A percentile compares a stretch with the other conserved stretches of the same genome.
Evolutionary conservation across 30 jellyfish, hydroid and myxozoan species (phyloP).

Genomic region (Pelagia noctiluca): DNA sequence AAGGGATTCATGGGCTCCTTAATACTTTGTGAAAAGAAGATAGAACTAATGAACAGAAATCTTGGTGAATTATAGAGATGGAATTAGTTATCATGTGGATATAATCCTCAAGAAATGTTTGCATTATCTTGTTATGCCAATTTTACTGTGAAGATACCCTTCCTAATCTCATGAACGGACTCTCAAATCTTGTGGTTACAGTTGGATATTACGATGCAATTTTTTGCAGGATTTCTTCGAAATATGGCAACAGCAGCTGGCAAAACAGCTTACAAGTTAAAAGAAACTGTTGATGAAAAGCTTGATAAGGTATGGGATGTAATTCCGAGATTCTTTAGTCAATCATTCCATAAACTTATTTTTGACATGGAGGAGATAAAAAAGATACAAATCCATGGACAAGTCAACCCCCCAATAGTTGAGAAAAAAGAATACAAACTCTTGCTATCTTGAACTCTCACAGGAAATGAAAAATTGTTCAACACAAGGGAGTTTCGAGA

Average conservation of each 20-base stretch:
- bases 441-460: not conserved
- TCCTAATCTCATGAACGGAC: not conserved
- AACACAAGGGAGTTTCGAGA: too few relatives aligned
- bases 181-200: too few relatives aligned
- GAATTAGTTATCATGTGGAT: not conserved
- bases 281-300: conserved; percentile 86
- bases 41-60: too few relatives aligned
- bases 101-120: not conserved
- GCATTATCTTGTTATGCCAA: not conserved
- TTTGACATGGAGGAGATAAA: not conserved
- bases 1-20: too few relatives aligned
- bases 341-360: not conserved
- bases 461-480: too few relatives aligned
- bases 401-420: too few relatives aligned
- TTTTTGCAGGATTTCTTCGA: conserved; percentile 62
- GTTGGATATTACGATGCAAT: not conserved
- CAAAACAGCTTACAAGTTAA: conserved; percentile 84
- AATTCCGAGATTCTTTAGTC: too few relatives aligned
- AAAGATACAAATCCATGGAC: too few relatives aligned
- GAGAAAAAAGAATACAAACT: not conserved
- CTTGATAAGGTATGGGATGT: conserved; percentile 69
- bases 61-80: too few relatives aligned
- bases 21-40: too few relatives aligned
- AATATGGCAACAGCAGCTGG: conserved; percentile 87
- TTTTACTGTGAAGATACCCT: not conserved